A percentile compares a stretch with the other conserved stretches of the same genome.
These are phyloP conservation scores for Laticauda colubrina DNA, from an alignment of 2,113 vertebrate genomes.

Conservation along the genomic window DNA sequence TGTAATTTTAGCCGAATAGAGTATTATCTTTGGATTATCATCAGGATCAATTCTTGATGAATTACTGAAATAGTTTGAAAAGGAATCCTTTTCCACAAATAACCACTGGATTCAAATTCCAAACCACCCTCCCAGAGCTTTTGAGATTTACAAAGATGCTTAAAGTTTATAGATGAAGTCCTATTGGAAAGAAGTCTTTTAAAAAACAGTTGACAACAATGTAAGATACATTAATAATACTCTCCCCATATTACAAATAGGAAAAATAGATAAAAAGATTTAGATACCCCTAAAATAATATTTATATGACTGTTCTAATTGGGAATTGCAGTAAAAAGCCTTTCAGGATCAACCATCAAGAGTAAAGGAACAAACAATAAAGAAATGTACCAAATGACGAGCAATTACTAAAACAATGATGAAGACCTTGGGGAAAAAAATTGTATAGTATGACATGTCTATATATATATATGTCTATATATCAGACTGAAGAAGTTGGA, in stretches of 20 bases:
- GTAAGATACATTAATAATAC: background rate
- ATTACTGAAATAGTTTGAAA: too few relatives aligned
- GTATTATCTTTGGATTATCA: too few relatives aligned
- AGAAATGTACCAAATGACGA: background rate
- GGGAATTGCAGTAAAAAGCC: background rate
- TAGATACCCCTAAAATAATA: background rate
- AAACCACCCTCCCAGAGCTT: too few relatives aligned
- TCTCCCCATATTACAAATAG: background rate
- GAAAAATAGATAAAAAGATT: background rate
- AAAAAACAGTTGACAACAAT: background rate
- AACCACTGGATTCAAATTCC: too few relatives aligned
- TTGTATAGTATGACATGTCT: background rate
- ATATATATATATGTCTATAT: too few relatives aligned
- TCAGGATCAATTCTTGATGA: too few relatives aligned
- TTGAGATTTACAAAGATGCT: background rate
- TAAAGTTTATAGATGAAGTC: background rate
- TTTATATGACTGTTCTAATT: background rate
- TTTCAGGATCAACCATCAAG: background rate
- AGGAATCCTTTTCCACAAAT: too few relatives aligned
- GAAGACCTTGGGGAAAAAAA: background rate
- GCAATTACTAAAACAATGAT: background rate
- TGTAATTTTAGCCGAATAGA: background rate
- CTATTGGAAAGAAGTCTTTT: background rate
- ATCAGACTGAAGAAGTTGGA: background rate
- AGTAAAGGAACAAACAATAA: background rate